These are phyloP conservation scores for Parnassius orleans DNA, from an alignment of 2,888 invertebrate species.

Conservation along the genomic window DNA sequence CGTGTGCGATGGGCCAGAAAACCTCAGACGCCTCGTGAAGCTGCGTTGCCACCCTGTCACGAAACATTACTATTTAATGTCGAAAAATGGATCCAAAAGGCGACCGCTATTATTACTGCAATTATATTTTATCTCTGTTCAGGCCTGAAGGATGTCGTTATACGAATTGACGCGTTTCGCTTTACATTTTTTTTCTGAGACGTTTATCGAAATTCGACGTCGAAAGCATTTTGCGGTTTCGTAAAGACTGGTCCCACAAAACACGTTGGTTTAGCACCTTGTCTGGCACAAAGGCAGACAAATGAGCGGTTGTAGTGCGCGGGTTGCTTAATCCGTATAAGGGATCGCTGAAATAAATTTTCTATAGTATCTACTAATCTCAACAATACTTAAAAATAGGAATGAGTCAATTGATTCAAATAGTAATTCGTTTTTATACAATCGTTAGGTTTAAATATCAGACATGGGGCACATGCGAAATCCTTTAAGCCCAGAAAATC, in stretches of 20 bases:
- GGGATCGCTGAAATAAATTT: slow-evolving; percentile 52
- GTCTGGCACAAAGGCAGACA: slow-evolving; percentile 59
- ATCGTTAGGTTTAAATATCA: slow-evolving; percentile 36
- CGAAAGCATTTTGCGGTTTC: slow-evolving; percentile 50
- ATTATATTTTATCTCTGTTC: slow-evolving; percentile 51
- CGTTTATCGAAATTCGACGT: slow-evolving; percentile 39
- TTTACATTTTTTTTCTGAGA: slow-evolving; percentile 43
- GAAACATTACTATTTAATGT: slow-evolving; percentile 77
- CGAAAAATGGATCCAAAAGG: slow-evolving; percentile 61
- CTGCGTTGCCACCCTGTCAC: slow-evolving; percentile 67
- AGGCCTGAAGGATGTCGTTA: slow-evolving; percentile 45
- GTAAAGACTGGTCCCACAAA: slow-evolving; percentile 40
- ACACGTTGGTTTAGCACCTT: slow-evolving; percentile 63
- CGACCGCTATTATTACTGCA: slow-evolving; percentile 62
- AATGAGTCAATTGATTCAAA: slow-evolving; percentile 24
- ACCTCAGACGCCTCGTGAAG: slow-evolving; percentile 73
- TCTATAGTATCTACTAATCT: slow-evolving; percentile 21
- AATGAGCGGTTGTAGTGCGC: slow-evolving; percentile 61
- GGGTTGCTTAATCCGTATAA: slow-evolving; percentile 60
- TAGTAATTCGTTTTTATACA: slow-evolving; percentile 35
- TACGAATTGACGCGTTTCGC: slow-evolving; percentile 38
- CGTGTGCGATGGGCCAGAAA: slow-evolving; percentile 75
- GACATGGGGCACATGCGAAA: slow-evolving; percentile 55
- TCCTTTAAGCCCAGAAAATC: slow-evolving; percentile 65
- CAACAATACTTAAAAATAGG: slow-evolving; percentile 6